Conservation (phyloP, 64 coral and sea anemone species). For the Montipora cactus region DNA sequence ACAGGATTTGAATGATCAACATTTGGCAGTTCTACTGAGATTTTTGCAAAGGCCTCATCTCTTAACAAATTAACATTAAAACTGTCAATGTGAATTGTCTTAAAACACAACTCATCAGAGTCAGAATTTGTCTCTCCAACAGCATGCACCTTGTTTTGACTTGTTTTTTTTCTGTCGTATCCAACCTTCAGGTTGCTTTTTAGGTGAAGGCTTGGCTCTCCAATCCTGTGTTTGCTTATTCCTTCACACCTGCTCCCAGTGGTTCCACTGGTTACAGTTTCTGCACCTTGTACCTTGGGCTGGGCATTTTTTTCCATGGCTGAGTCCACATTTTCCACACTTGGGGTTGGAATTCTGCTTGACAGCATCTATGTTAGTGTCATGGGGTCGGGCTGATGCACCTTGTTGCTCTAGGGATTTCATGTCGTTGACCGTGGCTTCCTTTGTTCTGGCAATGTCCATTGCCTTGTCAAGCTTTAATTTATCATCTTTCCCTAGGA, state of each 20-base stretch:
- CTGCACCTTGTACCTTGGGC: neutral
- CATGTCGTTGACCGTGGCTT: no score
- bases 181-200: neutral
- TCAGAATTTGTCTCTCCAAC: neutral
- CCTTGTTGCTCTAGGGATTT: no score
- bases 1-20: neutral
- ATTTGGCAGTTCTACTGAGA: neutral
- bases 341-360: no score
- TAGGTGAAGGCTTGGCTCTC: neutral
- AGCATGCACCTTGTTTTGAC: neutral
- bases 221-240: neutral
- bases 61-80: neutral
- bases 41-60: conserved; percentile 42
- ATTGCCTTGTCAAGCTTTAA: no score
- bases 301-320: conserved; percentile 45
- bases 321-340: neutral
- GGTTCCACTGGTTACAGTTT: conserved; percentile 65
- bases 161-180: neutral
- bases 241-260: neutral
- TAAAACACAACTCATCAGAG: neutral
- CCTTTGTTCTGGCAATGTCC: no score
- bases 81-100: neutral
- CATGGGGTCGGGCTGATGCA: no score
- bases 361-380: no score
- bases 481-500: no score